A percentile compares a stretch with the other conserved stretches of the same genome.
Conservation (phyloP, 2,888 invertebrate species). For the Octonoba sinensis region DNA sequence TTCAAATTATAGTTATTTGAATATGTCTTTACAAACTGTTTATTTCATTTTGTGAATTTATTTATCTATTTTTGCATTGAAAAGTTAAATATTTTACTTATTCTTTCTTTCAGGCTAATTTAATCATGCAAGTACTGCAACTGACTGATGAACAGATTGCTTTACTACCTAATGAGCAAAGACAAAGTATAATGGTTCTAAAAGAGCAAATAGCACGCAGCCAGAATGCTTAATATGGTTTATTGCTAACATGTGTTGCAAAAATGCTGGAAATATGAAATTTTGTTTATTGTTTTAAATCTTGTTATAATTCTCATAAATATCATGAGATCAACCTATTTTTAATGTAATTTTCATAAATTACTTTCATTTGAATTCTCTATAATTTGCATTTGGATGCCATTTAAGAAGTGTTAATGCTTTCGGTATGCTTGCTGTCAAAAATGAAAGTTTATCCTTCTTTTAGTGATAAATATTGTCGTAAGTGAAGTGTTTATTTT, state of each 20-base stretch:
- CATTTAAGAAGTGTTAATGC: no score
- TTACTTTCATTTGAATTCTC: no score
- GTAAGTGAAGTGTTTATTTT: no score
- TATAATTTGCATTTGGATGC: no score
- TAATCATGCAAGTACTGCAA: slow-evolving; percentile 98
- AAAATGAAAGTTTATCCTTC: no score
- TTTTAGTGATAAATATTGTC: no score
- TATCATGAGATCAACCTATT: no score
- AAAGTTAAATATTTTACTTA: neutral
- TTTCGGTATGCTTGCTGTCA: no score
- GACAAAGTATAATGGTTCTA: slow-evolving; percentile 93
- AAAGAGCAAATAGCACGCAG: slow-evolving; percentile 97
- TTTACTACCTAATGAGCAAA: slow-evolving; percentile 93
- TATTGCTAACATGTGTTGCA: neutral
- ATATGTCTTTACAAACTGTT: neutral
- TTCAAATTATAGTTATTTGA: neutral
- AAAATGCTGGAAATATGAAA: no score
- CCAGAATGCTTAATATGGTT: slow-evolving; percentile 59
- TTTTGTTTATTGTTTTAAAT: no score
- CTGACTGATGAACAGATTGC: slow-evolving; percentile 97
- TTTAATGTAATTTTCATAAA: no score
- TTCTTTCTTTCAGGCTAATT: slow-evolving; percentile 80
- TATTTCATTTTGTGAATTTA: neutral
- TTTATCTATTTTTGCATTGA: neutral
- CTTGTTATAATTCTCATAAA: no score